Evolutionary conservation across 2,113 vertebrate species (phyloP).

Genomic region (Rhinolophus sinicus): DNA sequence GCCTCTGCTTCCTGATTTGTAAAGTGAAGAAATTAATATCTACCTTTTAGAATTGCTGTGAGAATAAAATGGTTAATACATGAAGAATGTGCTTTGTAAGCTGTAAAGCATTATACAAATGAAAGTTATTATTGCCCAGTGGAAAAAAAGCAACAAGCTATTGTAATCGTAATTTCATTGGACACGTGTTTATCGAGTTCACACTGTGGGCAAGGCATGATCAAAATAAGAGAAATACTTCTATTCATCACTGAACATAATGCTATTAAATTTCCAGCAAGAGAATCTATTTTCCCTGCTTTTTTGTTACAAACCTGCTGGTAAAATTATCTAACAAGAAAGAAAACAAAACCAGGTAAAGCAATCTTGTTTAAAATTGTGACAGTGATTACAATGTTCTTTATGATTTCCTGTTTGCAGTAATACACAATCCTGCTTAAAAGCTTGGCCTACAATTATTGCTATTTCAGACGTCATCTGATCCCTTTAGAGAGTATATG

Average conservation of each 20-base stretch:
- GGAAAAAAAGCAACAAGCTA: conserved; percentile 43
- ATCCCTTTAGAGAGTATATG: conserved; percentile 72
- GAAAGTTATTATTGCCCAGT: conserved; percentile 59
- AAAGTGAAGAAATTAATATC: conserved; percentile 70
- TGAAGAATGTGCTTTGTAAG: conserved; percentile 66
- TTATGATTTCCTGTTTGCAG: conserved; percentile 77
- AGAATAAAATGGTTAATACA: conserved; percentile 40
- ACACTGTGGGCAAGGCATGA: conserved; percentile 43
- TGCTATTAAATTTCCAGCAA: conserved; percentile 68
- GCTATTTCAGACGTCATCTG: conserved; percentile 73
- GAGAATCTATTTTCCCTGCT: neutral
- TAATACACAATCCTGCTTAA: conserved; percentile 66
- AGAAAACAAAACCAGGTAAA: conserved; percentile 63
- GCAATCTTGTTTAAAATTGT: conserved; percentile 71
- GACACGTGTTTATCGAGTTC: conserved; percentile 63
- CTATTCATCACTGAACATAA: conserved; percentile 54
- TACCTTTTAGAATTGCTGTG: conserved; percentile 40
- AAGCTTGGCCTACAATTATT: conserved; percentile 64
- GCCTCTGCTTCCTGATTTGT: conserved; percentile 47
- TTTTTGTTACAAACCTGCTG: conserved; percentile 71
- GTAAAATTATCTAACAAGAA: conserved; percentile 69
- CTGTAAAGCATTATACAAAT: conserved; percentile 56
- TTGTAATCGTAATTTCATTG: conserved; percentile 70
- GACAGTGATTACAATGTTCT: conserved; percentile 55
- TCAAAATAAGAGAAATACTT: conserved; percentile 75